Percentiles rank a stretch among this genome's conserved stretches.
These are phyloP conservation scores for Melipona beecheii DNA, from an alignment of 2,888 invertebrate genomes.

Conservation along the genomic window DNA sequence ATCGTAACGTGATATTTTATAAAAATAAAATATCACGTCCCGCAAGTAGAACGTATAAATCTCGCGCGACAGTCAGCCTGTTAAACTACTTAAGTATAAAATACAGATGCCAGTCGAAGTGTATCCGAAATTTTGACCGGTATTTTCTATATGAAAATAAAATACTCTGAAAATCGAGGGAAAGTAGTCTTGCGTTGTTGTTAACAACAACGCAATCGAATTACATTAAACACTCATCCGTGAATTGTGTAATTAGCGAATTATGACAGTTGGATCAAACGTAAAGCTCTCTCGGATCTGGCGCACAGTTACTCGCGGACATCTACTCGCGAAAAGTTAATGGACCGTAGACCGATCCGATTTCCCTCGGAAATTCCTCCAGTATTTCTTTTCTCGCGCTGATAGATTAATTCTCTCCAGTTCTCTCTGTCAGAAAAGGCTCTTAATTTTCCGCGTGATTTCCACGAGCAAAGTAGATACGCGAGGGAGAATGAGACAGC, in stretches of 20 bases:
- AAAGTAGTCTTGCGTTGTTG: background rate
- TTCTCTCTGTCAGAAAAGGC: slow-evolving; percentile 10
- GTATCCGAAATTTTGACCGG: no score
- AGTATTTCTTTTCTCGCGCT: slow-evolving; percentile 8
- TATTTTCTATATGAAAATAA: no score
- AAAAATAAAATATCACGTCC: no score
- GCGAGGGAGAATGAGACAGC: background rate
- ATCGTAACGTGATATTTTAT: no score
- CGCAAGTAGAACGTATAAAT: no score
- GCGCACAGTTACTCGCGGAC: background rate
- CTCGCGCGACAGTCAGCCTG: no score
- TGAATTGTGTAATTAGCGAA: background rate
- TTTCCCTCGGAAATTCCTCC: slow-evolving; percentile 9
- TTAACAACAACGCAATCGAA: background rate
- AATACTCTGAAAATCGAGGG: no score
- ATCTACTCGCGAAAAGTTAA: slow-evolving; percentile 15
- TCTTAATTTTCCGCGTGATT: slow-evolving; percentile 48
- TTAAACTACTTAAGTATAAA: no score
- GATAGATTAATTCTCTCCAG: slow-evolving; percentile 38
- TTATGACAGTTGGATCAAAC: background rate
- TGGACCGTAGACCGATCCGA: slow-evolving; percentile 34
- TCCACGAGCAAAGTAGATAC: background rate
- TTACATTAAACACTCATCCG: no score
- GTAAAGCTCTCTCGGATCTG: background rate
- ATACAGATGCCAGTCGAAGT: no score